Conservation (phyloP, 2,888 invertebrate species). For the Liodrosophila aerea region DNA sequence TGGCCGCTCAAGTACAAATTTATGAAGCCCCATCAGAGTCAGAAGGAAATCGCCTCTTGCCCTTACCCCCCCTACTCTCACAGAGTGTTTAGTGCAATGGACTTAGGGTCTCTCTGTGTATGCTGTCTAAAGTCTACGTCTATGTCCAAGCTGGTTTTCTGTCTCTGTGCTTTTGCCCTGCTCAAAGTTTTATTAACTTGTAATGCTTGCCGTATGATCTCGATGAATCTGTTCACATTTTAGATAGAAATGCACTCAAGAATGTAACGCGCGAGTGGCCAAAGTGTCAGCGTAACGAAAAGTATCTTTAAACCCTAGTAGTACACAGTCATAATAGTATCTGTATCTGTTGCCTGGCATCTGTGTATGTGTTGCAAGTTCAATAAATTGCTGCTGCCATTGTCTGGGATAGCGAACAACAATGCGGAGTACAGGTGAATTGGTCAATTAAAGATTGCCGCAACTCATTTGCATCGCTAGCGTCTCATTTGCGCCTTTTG, state of each 20-base stretch:
- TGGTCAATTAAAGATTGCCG: slow-evolving; percentile 59
- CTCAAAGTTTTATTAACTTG: slow-evolving; percentile 70
- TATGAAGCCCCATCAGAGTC: slow-evolving; percentile 67
- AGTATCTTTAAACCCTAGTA: not conserved
- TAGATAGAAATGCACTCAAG: slow-evolving; percentile 65
- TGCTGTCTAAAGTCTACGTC: slow-evolving; percentile 1
- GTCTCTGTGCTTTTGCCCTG: slow-evolving; percentile 18
- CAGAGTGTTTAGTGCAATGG: slow-evolving; percentile 16
- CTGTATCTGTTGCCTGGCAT: not conserved
- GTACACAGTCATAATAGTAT: not conserved
- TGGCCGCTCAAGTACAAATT: slow-evolving; percentile 81
- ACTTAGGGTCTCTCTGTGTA: not conserved
- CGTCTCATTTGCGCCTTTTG: slow-evolving; percentile 29
- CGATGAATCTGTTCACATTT: slow-evolving; percentile 26
- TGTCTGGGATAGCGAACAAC: slow-evolving; percentile 31
- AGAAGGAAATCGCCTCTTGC: slow-evolving; percentile 17
- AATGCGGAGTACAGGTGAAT: slow-evolving; percentile 45
- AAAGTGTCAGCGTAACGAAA: slow-evolving; percentile 59
- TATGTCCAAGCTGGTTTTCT: slow-evolving; percentile 27
- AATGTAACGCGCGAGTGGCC: slow-evolving; percentile 69
- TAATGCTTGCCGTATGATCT: slow-evolving; percentile 58
- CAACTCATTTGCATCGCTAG: slow-evolving; percentile 61
- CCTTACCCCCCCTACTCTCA: slow-evolving; percentile 1
- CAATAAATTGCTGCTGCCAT: slow-evolving; percentile 50
- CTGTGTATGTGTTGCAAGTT: slow-evolving; percentile 69